Evolutionary conservation across 2,113 vertebrate species (phyloP).

Genomic region (Sinocyclocheilus maitianheensis): DNA sequence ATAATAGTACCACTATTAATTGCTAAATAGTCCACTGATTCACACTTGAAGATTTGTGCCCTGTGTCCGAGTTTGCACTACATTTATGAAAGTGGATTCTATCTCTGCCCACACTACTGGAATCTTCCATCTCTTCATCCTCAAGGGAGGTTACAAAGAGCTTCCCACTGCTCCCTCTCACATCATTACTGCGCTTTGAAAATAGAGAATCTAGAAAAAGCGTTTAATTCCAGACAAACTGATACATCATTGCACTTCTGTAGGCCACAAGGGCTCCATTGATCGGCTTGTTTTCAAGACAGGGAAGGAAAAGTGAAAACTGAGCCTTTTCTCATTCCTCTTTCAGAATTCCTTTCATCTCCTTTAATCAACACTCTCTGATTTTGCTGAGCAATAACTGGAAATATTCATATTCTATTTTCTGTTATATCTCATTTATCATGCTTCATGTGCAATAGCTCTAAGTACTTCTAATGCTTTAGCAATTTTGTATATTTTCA

Average conservation of each 20-base stretch:
- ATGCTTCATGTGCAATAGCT: slow-evolving; percentile 7
- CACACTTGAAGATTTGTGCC: too few species aligned
- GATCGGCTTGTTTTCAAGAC: slow-evolving; percentile 27
- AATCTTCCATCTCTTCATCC: slow-evolving; percentile 41
- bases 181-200: slow-evolving; percentile 38
- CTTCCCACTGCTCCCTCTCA: slow-evolving; percentile 26
- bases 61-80: neutral
- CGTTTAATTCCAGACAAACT: slow-evolving; percentile 46
- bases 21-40: neutral
- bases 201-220: slow-evolving; percentile 39
- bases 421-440: slow-evolving; percentile 14
- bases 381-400: slow-evolving; percentile 25
- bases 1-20: neutral
- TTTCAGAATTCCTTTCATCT: slow-evolving; percentile 44
- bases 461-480: neutral
- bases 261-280: slow-evolving; percentile 36
- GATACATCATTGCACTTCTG: slow-evolving; percentile 46
- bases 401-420: slow-evolving; percentile 26
- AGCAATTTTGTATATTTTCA: slow-evolving; percentile 4
- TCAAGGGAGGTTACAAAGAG: slow-evolving; percentile 35
- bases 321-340: slow-evolving; percentile 16
- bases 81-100: slow-evolving; percentile 18
- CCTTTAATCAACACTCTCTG: slow-evolving; percentile 1
- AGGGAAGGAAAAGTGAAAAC: slow-evolving; percentile 34
- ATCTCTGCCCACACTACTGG: neutral